These are phyloP conservation scores for Chrysomela aeneicollis DNA, from an alignment of 2,888 invertebrate genomes.

Conservation along the genomic window DNA sequence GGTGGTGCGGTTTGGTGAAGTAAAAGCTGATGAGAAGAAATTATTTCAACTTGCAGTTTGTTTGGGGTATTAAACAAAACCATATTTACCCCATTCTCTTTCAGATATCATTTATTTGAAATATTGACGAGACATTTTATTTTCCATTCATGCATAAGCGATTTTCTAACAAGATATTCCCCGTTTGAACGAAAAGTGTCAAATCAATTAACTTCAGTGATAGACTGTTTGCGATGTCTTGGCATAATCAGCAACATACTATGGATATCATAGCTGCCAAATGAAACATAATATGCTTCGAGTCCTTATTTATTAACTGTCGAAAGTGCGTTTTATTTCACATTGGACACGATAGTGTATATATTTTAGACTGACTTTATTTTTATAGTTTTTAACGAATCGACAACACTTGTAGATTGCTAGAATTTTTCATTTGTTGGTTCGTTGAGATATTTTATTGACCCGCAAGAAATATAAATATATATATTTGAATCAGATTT, in stretches of 20 bases:
- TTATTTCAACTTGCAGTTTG: too few relatives aligned
- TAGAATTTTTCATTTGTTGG: conserved; percentile 13
- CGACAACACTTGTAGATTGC: conserved; percentile 5
- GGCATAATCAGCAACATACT: background rate
- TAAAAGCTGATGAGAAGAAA: too few relatives aligned
- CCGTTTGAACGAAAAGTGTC: background rate
- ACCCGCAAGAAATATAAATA: background rate
- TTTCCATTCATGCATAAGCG: too few relatives aligned
- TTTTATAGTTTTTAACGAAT: conserved; percentile 34
- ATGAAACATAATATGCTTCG: background rate
- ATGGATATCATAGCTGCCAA: conserved; percentile 2
- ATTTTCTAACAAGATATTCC: too few relatives aligned
- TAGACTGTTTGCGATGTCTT: background rate
- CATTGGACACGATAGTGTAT: background rate
- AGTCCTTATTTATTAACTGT: background rate
- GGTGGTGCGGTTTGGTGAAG: too few relatives aligned
- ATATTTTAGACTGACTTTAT: conserved; percentile 41
- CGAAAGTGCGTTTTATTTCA: background rate
- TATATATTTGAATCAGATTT: background rate
- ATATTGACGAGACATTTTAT: background rate
- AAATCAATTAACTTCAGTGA: background rate
- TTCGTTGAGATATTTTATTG: conserved; percentile 13
- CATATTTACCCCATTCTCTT: background rate
- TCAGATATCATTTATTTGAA: background rate
- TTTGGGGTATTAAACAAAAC: too few relatives aligned